Evolutionary conservation across 2,113 vertebrate genomes (phyloP), one percentile per base, ranked within the genome.

Genomic region (Ictidomys tridecemlineatus): DNA sequence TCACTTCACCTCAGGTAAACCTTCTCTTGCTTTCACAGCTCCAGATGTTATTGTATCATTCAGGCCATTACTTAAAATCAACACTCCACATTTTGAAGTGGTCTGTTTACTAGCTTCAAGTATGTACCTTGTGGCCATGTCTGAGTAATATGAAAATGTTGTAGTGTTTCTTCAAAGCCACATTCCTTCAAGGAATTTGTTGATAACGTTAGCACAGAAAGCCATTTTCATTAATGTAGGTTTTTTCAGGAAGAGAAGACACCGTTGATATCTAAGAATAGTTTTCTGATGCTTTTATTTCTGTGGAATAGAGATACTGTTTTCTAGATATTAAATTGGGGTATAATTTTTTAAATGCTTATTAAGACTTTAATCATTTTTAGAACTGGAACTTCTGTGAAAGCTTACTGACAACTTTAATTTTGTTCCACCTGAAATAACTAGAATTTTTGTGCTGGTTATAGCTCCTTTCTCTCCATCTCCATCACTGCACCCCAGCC

Each of bases 1-100:
- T 79, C 51, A 26, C 53, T 90, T 95, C 53, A 97, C 97, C 95
- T 77, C 69, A 69, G 73, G 20, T 89, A 89, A 96, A 88, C 53
- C 85, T 78, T 93, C 61, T 80, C 42, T 79, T 69, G 63, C 74
- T 88, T 77, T 85, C 51, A 86, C 28, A 67, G 48, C 53, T 77
- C 48, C 80, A 76, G 73, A 42, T 67, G 85, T 37, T 78, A 5
- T 58, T 88, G 32, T 76, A 20, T 79, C 92, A 89, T 32, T 70
- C 76, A 86, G 61, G 42, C 92, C 77, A 79, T 80, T 94, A 61
- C 45, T 89, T 91, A 86, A 84, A 96, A 65, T 63, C 20, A 86
- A 83, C 69, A 80, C 11, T 84, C 42, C 26, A 69, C 8, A 45
- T 89, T 96, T 93, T 79, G 85, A 51, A 84, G 74, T 91, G 32